Conservation (phyloP, 2,797 vertebrate genomes). For the Siniperca undulata region DNA sequence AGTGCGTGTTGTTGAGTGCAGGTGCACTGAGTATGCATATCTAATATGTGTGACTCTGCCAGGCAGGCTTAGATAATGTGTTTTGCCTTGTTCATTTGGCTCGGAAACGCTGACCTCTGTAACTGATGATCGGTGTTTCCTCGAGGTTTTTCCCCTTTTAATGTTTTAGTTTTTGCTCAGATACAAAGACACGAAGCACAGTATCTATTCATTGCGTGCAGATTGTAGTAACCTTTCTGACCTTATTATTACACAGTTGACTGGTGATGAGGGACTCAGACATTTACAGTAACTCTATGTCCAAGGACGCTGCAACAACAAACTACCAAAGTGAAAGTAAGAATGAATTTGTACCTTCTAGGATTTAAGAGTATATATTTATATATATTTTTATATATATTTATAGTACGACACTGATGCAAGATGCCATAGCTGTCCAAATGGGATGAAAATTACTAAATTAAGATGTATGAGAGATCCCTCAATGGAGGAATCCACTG, state of each 20-base stretch:
- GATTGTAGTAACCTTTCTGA: constrained; percentile 27
- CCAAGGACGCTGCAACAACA: constrained; percentile 31
- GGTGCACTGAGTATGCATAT: constrained; percentile 46
- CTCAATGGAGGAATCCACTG: neutral
- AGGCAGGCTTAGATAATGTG: constrained; percentile 33
- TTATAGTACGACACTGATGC: neutral
- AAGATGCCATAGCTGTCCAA: neutral
- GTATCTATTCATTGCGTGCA: constrained; percentile 33
- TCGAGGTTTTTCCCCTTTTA: constrained; percentile 36
- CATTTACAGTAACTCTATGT: constrained; percentile 3
- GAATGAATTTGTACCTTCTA: constrained; percentile 18
- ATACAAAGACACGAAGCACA: constrained; percentile 12
- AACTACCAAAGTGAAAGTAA: neutral
- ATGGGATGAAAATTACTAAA: neutral
- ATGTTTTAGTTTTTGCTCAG: constrained; percentile 13
- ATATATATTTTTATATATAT: neutral
- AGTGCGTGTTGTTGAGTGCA: constrained; percentile 37
- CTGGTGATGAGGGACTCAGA: constrained; percentile 1
- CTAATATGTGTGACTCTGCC: constrained; percentile 28
- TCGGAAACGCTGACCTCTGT: constrained; percentile 55
- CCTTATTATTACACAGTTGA: constrained; percentile 14
- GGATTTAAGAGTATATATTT: neutral
- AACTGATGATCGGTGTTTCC: constrained; percentile 64
- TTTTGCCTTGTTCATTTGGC: constrained; percentile 55
- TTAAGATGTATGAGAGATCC: neutral